Evolutionary conservation across 1,140 invertebrate genomes (phyloP).

Genomic region (Pachypeltis micranthus): DNA sequence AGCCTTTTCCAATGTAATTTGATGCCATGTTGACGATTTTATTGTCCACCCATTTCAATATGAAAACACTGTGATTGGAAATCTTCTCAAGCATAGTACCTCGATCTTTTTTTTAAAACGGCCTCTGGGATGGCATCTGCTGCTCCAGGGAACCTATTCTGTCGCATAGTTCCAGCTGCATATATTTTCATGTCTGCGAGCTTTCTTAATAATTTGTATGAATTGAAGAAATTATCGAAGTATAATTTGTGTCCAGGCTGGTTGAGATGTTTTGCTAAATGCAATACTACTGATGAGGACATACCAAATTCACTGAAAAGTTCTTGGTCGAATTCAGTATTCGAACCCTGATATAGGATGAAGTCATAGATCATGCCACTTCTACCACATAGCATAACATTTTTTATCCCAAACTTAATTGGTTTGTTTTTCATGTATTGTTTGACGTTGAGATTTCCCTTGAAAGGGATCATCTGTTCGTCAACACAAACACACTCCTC

Average conservation of each 20-base stretch:
- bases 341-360: constrained; percentile 27
- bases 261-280: background rate
- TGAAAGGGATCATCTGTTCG: constrained; percentile 31
- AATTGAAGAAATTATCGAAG: constrained; percentile 31
- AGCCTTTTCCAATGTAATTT: constrained; percentile 23
- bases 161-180: constrained; percentile 31
- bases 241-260: constrained; percentile 18
- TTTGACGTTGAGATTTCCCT: constrained; percentile 24
- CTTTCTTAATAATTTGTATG: constrained; percentile 32
- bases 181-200: constrained; percentile 32
- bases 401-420: constrained; percentile 21
- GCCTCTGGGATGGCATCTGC: no score
- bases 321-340: constrained; percentile 16
- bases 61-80: no score
- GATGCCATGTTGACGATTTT: background rate
- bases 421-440: constrained; percentile 25
- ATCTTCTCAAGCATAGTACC: no score
- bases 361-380: constrained; percentile 28
- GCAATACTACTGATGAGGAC: constrained; percentile 3
- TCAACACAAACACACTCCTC: constrained; percentile 19
- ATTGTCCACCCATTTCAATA: background rate
- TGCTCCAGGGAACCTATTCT: constrained; percentile 34
- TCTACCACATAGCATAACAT: constrained; percentile 25
- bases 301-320: constrained; percentile 16
- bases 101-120: no score